Conservation (phyloP, 30 jellyfish, hydroid and myxozoan genomes). For the Turritopsis rubra region DNA sequence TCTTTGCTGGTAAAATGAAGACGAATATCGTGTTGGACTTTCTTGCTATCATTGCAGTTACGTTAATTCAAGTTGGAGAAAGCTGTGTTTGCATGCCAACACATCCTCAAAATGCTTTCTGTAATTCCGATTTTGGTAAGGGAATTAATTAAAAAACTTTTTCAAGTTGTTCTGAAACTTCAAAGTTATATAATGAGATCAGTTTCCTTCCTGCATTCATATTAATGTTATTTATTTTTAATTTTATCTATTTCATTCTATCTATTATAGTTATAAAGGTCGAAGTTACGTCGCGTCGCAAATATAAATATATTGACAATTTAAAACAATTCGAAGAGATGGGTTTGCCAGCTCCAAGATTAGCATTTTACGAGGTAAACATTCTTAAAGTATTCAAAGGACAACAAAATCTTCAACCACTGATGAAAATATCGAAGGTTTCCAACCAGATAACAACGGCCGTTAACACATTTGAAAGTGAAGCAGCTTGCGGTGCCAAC, state of each 20-base stretch:
- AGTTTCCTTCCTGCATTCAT: too few species aligned
- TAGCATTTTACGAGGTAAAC: not conserved
- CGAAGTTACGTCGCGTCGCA: slow-evolving; percentile 5
- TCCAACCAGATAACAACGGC: not conserved
- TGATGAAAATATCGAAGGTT: not conserved
- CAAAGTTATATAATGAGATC: too few species aligned
- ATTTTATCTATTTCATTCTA: too few species aligned
- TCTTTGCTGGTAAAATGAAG: not conserved
- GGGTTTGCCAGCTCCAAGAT: slow-evolving; percentile 11
- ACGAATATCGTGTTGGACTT: not conserved
- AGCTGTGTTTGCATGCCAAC: slow-evolving; percentile 7
- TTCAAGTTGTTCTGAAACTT: too few species aligned
- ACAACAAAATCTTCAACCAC: not conserved
- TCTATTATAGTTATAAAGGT: slow-evolving; percentile 1
- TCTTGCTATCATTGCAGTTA: not conserved
- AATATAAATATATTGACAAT: not conserved
- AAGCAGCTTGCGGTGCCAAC: slow-evolving; percentile 18
- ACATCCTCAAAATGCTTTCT: slow-evolving; percentile 15
- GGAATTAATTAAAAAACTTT: too few species aligned
- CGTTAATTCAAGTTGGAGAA: not conserved
- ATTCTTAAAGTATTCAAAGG: not conserved
- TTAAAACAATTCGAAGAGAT: not conserved
- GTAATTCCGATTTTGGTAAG: slow-evolving; percentile 8
- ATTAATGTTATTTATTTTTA: too few species aligned
- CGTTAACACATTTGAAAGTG: slow-evolving; percentile 14